Evolutionary conservation across 2,888 invertebrate genomes (phyloP).

Genomic region (Chrysotoxum bicinctum): DNA sequence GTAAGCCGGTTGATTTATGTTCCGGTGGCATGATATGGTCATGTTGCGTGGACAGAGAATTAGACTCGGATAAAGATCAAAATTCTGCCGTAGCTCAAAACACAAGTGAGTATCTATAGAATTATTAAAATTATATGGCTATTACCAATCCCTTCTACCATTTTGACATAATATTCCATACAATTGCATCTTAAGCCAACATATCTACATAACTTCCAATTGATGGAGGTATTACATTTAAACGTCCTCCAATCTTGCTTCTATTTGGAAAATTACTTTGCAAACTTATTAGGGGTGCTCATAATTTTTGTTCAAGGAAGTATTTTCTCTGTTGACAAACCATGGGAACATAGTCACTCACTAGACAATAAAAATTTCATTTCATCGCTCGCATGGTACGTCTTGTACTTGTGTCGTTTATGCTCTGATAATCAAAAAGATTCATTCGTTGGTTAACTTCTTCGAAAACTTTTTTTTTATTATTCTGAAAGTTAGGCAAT

Average conservation of each 20-base stretch:
- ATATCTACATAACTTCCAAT: conserved; percentile 71
- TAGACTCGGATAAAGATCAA: conserved; percentile 83
- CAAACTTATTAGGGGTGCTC: conserved; percentile 20
- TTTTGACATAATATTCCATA: conserved; percentile 73
- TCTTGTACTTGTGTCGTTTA: conserved; percentile 36
- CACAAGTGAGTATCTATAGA: conserved; percentile 88
- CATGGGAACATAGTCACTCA: conserved; percentile 41
- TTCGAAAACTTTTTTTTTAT: neutral
- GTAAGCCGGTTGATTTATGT: conserved; percentile 93
- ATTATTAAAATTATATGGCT: conserved; percentile 37
- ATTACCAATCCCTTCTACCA: conserved; percentile 37
- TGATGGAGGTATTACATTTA: conserved; percentile 4
- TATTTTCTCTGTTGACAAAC: conserved; percentile 32
- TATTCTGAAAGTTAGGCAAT: conserved; percentile 63
- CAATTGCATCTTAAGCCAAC: conserved; percentile 77
- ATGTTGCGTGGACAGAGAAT: conserved; percentile 92
- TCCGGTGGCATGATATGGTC: conserved; percentile 97
- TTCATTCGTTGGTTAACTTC: conserved; percentile 11
- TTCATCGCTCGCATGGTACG: conserved; percentile 43
- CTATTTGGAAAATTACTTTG: conserved; percentile 51
- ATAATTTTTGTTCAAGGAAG: conserved; percentile 57
- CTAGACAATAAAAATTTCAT: conserved; percentile 37
- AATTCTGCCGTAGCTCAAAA: conserved; percentile 89
- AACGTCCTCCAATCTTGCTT: conserved; percentile 10
- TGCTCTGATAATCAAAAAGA: conserved; percentile 60